Evolutionary conservation across 1,140 invertebrate species (phyloP).

Genomic region (Muscidifurax raptorellus): DNA sequence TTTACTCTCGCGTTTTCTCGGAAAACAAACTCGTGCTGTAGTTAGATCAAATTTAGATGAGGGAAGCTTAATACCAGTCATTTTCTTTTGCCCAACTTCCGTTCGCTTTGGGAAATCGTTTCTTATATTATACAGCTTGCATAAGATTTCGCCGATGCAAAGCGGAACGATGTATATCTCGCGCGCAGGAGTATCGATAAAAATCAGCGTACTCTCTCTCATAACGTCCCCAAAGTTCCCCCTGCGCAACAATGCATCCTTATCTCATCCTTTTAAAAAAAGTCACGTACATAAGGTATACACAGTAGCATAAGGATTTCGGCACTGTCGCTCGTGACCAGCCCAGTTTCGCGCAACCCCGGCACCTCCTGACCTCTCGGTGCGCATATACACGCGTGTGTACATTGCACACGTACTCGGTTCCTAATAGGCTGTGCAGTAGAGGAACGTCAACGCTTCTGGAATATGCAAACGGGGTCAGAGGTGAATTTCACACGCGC

Average conservation of each 20-base stretch:
- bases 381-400: neutral
- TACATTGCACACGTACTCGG: neutral
- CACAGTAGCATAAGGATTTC: neutral
- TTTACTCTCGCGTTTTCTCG: neutral
- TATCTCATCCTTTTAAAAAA: neutral
- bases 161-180: neutral
- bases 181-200: neutral
- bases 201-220: neutral
- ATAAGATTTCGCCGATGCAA: neutral
- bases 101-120: neutral
- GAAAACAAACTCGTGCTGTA: neutral
- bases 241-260: neutral
- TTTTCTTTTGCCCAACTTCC: neutral
- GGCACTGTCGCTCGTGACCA: neutral
- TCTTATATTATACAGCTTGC: neutral
- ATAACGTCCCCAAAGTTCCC: neutral
- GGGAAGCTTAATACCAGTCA: neutral
- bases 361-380: neutral
- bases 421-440: neutral
- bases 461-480: constrained; percentile 39
- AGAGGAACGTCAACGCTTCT: too few relatives aligned
- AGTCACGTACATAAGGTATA: neutral
- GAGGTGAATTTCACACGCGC: constrained; percentile 47
- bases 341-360: neutral
- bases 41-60: neutral